Evolutionary conservation across 2,113 vertebrate genomes (phyloP).

Genomic region (Ivindomyrus marchei): DNA sequence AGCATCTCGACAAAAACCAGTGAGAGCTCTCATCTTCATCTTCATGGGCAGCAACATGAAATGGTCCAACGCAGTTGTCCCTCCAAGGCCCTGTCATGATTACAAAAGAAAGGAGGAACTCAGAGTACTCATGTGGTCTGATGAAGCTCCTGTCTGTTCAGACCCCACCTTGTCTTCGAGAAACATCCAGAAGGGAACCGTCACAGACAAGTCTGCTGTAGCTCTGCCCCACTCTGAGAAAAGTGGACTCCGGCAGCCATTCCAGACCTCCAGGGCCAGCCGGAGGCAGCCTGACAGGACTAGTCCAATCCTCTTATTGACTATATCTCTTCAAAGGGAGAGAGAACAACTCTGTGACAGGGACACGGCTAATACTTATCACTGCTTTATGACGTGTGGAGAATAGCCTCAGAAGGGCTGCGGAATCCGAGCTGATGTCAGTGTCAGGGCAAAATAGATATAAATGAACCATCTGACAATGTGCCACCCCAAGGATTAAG

Average conservation of each 20-base stretch:
- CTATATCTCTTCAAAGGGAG: neutral
- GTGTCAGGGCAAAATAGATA: neutral
- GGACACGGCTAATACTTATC: neutral
- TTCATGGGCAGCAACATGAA: neutral
- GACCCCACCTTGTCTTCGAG: neutral
- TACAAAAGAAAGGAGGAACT: neutral
- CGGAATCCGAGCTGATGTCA: neutral
- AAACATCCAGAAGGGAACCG: neutral
- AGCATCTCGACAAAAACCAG: neutral
- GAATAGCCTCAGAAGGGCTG: neutral
- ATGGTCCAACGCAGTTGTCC: neutral
- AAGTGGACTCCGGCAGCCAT: neutral
- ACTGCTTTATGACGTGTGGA: neutral
- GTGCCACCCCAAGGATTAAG: neutral
- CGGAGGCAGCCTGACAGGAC: neutral
- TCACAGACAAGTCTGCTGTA: neutral
- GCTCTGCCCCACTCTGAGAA: neutral
- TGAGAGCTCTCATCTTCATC: neutral
- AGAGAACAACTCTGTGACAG: neutral
- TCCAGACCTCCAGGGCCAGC: neutral
- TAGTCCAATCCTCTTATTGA: constrained; percentile 5
- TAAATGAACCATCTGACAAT: neutral
- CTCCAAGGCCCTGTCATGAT: neutral
- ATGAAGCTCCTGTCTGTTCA: neutral
- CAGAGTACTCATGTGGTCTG: neutral